Base-by-base conservation (phyloP, 2,113 vertebrate genomes). In the Ranitomeya imitator region DNA sequence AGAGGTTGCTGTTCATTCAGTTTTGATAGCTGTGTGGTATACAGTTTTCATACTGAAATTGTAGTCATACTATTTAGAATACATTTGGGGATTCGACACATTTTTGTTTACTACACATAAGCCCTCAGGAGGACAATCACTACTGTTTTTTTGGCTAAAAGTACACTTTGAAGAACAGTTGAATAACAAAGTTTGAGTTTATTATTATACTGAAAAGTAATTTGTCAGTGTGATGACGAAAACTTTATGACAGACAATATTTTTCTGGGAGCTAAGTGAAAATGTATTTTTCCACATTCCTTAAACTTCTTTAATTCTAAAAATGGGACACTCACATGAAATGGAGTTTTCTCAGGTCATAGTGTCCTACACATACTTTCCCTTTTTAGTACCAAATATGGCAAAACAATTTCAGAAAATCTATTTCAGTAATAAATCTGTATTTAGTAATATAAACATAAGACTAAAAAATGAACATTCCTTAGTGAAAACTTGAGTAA, bases 381-480 rank as follows among this genome's bases (percentile, higher is more conserved):
- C 71, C 37, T 74, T 74, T 74, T 74, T 45, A 45, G 26, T 45
- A 74, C 37, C 37, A 74, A 74, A 45, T 74, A 74, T 74, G 71
- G 71, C 10, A 74, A 74, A 74, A 74, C 16, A 1, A 74, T 51
- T 19, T 74, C 31, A 45, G 37, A 74, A 74, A 45, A 74, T 37
- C 71, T 74, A 74, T 74, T 74, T 74, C 7, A 74, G 71, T 45
- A 74, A 74, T 45, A 74, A 8, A 37, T 74, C 15, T 74, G 71
- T 37, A 74, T 74, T 74, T 74, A 74, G 71, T 45, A 18, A 74
- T 74, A 74, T 74, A 74, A 74, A 74, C 71, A 74, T 73, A 73
- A 14, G 69, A 15, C 69, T 37, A 37, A 73, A 73, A 73, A 73
- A 6, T 69, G 65, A 37, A 74, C 71, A 74, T 74, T 6, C 71